phyloP scores from a whole-genome alignment of 2,113 vertebrate species.

The Numenius arquata region DNA sequence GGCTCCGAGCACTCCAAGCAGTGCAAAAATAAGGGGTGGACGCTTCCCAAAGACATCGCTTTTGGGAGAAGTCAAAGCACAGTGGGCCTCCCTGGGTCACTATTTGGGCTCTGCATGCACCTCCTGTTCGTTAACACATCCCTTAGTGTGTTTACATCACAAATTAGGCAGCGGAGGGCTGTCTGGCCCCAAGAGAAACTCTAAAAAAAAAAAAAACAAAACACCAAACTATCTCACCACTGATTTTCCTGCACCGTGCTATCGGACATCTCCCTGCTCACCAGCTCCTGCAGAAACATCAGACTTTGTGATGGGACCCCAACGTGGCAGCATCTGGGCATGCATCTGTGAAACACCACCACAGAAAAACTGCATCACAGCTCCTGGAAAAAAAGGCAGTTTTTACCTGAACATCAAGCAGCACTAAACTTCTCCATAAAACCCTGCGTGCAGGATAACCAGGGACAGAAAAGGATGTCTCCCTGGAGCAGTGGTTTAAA shows the following conservation, averaged over 20 bases:
- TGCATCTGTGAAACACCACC: rapidly evolving
- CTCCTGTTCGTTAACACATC: neutral
- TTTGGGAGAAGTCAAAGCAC: neutral
- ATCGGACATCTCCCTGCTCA: neutral
- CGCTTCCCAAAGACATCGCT: neutral
- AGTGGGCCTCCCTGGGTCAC: rapidly evolving
- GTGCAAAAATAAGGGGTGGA: neutral
- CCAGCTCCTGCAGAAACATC: neutral
- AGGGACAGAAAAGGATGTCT: neutral
- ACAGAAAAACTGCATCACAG: neutral
- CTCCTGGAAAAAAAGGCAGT: neutral
- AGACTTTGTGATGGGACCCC: neutral
- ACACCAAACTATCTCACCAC: neutral
- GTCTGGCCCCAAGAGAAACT: neutral
- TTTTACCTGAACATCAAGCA: neutral
- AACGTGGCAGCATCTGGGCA: rapidly evolving
- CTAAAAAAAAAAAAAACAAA: neutral
- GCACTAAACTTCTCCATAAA: neutral
- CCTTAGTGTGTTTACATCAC: neutral
- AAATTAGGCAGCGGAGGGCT: neutral
- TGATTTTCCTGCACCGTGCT: rapidly evolving
- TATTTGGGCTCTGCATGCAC: neutral
- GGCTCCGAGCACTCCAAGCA: neutral
- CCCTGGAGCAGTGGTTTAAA: neutral
- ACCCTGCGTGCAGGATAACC: neutral